Percentiles rank a stretch among this genome's conserved stretches.
Evolutionary conservation across 64 coral and sea anemone genomes (phyloP).

Genomic region (Acropora tenuis): DNA sequence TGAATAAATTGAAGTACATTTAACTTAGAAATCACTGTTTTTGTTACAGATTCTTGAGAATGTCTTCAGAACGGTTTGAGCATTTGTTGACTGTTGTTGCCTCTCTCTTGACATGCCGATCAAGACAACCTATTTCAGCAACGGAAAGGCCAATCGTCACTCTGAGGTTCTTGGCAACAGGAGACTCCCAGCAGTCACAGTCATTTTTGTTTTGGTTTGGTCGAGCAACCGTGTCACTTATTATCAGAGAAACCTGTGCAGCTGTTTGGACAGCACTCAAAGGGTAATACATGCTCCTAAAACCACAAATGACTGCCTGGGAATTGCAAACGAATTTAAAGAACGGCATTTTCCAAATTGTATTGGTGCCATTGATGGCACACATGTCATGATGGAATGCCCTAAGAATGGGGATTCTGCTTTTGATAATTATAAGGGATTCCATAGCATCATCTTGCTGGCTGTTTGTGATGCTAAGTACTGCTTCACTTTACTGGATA

Average conservation of each 20-base stretch:
- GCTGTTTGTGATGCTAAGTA: conserved; percentile 61
- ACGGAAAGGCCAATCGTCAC: no score
- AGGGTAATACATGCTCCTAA: conserved; percentile 39
- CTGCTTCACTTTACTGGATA: conserved; percentile 52
- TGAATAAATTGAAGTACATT: no score
- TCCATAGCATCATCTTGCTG: conserved; percentile 60
- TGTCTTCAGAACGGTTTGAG: no score
- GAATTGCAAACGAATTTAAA: conserved; percentile 57
- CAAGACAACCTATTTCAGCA: no score
- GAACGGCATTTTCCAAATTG: conserved; percentile 57
- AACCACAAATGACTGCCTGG: conserved; percentile 22
- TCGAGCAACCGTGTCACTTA: no score
- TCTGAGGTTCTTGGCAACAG: no score
- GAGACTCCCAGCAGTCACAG: no score
- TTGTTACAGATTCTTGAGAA: no score
- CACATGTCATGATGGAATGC: conserved; percentile 50
- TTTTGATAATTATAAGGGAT: conserved; percentile 65
- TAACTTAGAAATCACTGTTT: no score
- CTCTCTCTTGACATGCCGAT: no score
- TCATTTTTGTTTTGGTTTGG: no score
- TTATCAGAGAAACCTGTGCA: conserved; percentile 42
- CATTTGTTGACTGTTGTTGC: no score
- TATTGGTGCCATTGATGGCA: conserved; percentile 49
- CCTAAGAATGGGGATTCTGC: conserved; percentile 46
- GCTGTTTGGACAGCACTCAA: conserved; percentile 35